These are phyloP conservation scores for Cnemophilus loriae DNA, from an alignment of 2,113 vertebrate genomes.

Conservation along the genomic window DNA sequence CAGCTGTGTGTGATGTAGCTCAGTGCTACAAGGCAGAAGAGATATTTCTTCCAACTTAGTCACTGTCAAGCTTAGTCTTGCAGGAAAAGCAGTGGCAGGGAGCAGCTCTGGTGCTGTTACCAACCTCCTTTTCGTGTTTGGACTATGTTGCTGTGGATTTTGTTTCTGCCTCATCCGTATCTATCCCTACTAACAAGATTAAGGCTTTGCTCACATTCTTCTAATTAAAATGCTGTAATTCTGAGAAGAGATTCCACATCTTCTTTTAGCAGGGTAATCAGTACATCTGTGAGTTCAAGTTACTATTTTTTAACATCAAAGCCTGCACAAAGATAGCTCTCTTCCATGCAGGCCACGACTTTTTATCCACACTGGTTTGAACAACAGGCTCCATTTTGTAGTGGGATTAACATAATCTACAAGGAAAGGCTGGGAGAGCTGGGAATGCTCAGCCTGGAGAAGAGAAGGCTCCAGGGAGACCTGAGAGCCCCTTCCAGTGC, in stretches of 20 bases:
- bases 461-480: not conserved
- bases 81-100: not conserved
- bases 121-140: not conserved
- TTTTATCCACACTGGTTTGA: not conserved
- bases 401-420: not conserved
- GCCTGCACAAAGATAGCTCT: not conserved
- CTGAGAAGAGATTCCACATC: not conserved
- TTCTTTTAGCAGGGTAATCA: constrained; percentile 11
- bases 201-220: constrained; percentile 11
- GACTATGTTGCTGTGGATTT: not conserved
- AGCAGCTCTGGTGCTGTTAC: not conserved
- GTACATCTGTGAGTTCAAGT: not conserved
- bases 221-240: constrained; percentile 30
- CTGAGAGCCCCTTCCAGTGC: not conserved
- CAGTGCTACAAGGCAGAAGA: not conserved
- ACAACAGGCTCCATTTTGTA: not conserved
- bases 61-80: not conserved
- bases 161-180: not conserved
- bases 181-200: constrained; percentile 17
- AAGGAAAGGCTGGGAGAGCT: not conserved
- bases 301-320: not conserved
- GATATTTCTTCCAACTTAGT: not conserved
- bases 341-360: not conserved
- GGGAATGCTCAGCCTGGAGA: not conserved
- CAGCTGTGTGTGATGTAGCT: not conserved